Percentiles rank a stretch among this genome's conserved stretches.
phyloP scores from a whole-genome alignment of 1,140 invertebrate genomes.

The Polypedilum vanderplanki region DNA sequence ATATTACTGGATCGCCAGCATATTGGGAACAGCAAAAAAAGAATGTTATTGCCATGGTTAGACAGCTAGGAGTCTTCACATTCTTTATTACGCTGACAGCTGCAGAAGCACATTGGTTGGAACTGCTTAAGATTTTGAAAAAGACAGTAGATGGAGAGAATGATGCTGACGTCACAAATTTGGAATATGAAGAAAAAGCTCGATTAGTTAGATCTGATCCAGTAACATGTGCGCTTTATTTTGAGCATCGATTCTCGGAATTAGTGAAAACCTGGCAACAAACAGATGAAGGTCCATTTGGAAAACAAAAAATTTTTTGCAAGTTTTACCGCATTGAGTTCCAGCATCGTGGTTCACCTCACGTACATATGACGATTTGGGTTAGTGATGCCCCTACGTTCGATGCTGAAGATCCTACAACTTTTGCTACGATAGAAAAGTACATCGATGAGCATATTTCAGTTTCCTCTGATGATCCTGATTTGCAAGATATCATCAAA shows the following conservation, averaged over 20 bases:
- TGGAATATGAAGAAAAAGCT: not conserved
- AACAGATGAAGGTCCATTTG: slow-evolving; percentile 31
- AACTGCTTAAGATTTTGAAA: slow-evolving; percentile 35
- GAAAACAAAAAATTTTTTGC: slow-evolving; percentile 32
- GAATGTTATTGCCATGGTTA: slow-evolving; percentile 41
- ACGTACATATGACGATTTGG: slow-evolving; percentile 40
- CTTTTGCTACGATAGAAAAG: slow-evolving; percentile 29
- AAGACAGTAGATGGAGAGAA: slow-evolving; percentile 34
- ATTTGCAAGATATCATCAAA: slow-evolving; percentile 36
- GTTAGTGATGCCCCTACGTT: slow-evolving; percentile 37
- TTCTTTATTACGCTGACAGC: slow-evolving; percentile 38
- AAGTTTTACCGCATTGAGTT: slow-evolving; percentile 40
- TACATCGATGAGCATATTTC: slow-evolving; percentile 37
- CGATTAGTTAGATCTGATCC: slow-evolving; percentile 29
- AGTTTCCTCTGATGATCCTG: slow-evolving; percentile 36
- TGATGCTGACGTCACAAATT: slow-evolving; percentile 32
- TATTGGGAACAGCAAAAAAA: slow-evolving; percentile 39
- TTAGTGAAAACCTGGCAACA: slow-evolving; percentile 22
- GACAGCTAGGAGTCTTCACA: slow-evolving; percentile 38
- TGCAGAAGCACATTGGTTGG: slow-evolving; percentile 37
- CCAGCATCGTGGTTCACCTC: slow-evolving; percentile 39
- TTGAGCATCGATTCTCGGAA: slow-evolving; percentile 28
- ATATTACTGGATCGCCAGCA: not conserved
- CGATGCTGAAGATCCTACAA: slow-evolving; percentile 32
- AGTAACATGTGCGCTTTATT: slow-evolving; percentile 30